Evolutionary conservation across 2,113 vertebrate genomes (phyloP).

Genomic region (Furnarius figulus): DNA sequence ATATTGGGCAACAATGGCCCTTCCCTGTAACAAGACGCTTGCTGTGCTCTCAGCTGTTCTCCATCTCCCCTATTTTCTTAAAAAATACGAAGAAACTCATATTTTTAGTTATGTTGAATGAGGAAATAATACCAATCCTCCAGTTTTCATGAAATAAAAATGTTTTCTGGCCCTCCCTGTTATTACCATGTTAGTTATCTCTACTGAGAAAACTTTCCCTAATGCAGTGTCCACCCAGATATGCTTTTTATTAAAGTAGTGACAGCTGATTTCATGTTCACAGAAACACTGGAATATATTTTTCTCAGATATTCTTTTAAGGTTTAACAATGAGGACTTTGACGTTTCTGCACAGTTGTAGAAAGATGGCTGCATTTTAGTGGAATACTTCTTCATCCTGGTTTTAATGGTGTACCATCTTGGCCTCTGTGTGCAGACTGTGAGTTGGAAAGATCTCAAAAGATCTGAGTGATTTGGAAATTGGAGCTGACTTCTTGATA

Average conservation of each 20-base stretch:
- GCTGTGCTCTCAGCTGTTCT: background rate
- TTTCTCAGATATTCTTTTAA: background rate
- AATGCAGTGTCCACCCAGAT: background rate
- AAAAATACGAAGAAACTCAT: background rate
- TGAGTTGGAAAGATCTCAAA: background rate
- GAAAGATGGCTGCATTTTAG: background rate
- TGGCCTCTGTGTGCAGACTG: background rate
- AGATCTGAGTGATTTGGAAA: background rate
- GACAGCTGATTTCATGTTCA: background rate
- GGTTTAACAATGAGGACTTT: background rate
- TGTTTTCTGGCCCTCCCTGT: background rate
- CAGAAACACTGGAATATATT: background rate
- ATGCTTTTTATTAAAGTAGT: background rate
- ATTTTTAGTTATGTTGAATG: background rate
- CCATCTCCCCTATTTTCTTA: background rate
- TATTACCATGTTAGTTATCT: background rate
- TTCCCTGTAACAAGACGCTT: background rate
- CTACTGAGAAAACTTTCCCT: background rate
- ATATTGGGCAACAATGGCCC: fast-evolving
- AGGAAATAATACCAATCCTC: background rate
- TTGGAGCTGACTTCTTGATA: background rate
- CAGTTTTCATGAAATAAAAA: background rate
- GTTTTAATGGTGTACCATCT: background rate
- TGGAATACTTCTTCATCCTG: background rate
- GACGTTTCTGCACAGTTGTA: background rate